Conservation (phyloP, 2,113 vertebrate species). For the Chrysemys picta region DNA sequence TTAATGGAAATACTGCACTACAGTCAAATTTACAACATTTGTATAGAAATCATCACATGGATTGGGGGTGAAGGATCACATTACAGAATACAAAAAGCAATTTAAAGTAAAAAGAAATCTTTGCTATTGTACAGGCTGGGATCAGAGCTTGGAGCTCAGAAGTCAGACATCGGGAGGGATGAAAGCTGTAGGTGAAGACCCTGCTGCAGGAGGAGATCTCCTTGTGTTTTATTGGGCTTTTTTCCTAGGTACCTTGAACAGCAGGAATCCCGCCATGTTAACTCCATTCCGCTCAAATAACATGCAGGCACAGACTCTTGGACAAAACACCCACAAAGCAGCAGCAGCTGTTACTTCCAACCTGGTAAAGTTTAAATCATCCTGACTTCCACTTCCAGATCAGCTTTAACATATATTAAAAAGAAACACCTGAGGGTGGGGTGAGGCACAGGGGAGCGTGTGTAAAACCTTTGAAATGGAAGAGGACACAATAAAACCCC, state of each 20-base stretch:
- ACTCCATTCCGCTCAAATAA: rapidly evolving
- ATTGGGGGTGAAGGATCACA: conserved; percentile 69
- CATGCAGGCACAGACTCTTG: not conserved
- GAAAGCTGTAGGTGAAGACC: not conserved
- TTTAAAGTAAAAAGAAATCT: conserved; percentile 64
- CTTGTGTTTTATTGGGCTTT: not conserved
- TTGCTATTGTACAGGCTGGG: conserved; percentile 72
- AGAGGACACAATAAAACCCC: not conserved
- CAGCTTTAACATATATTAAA: not conserved
- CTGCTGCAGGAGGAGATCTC: not conserved
- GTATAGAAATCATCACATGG: conserved; percentile 77
- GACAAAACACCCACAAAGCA: not conserved
- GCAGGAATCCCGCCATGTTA: not conserved
- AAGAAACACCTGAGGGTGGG: not conserved
- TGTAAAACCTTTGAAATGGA: not conserved
- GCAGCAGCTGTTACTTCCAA: not conserved
- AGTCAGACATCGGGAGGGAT: not conserved
- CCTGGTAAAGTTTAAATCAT: not conserved
- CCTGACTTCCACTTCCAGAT: not conserved
- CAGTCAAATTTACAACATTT: conserved; percentile 83
- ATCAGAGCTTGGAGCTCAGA: conserved; percentile 40
- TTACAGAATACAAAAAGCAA: conserved; percentile 77
- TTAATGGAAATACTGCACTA: conserved; percentile 87
- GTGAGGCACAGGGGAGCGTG: rapidly evolving
- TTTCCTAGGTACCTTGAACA: not conserved